A percentile compares a stretch with the other conserved stretches of the same genome.
These are phyloP conservation scores for Phthorimaea operculella DNA, from an alignment of 1,140 invertebrate genomes.

Conservation along the genomic window DNA sequence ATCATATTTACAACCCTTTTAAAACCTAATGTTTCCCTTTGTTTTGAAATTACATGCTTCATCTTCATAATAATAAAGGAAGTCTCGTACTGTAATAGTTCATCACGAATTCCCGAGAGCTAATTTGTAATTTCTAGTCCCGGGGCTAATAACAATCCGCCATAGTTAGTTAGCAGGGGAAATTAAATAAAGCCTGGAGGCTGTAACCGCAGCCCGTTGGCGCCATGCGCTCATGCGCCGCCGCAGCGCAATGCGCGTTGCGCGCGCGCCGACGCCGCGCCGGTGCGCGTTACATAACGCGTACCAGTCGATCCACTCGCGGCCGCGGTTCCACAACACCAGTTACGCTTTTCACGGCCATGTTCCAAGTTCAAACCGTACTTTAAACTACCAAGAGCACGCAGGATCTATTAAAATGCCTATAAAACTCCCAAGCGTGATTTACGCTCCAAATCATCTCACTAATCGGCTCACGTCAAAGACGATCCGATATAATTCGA, in stretches of 20 bases:
- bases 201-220: not conserved
- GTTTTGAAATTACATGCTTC: too few species aligned
- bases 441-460: not conserved
- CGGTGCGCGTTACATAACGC: constrained; percentile 1
- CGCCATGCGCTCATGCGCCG: not conserved
- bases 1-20: too few species aligned
- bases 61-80: too few species aligned
- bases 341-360: not conserved
- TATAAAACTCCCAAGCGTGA: not conserved
- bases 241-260: not conserved
- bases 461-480: constrained; percentile 16
- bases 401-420: not conserved
- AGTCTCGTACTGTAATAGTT: too few species aligned
- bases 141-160: not conserved
- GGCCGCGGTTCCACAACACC: not conserved
- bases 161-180: not conserved
- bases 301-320: not conserved
- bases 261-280: not conserved
- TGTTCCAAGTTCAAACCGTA: not conserved
- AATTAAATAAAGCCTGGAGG: not conserved
- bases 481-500: constrained; percentile 12
- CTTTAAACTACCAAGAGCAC: not conserved
- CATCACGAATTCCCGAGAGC: too few species aligned
- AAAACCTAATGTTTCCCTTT: too few species aligned
- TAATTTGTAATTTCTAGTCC: too few species aligned